Evolutionary conservation across 2,797 vertebrate genomes (phyloP).

Genomic region (Echeneis naucrates): DNA sequence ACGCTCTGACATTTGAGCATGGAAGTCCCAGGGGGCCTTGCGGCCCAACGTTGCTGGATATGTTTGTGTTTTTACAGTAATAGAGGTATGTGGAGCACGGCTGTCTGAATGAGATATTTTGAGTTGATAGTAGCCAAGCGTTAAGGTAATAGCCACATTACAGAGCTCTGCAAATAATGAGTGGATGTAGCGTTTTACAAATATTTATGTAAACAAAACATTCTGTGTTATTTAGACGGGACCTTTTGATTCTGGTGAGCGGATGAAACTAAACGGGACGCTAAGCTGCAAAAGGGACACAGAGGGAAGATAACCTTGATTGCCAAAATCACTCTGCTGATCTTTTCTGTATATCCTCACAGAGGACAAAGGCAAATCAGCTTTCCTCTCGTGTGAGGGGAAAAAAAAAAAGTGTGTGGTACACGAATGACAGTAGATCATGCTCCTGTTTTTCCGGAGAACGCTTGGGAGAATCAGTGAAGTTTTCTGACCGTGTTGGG

Average conservation of each 20-base stretch:
- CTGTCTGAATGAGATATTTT: slow-evolving; percentile 36
- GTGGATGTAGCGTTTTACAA: slow-evolving; percentile 9
- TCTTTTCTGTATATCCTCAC: slow-evolving; percentile 49
- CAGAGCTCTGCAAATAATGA: slow-evolving; percentile 31
- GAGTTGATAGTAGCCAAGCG: slow-evolving; percentile 23
- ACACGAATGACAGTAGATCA: slow-evolving; percentile 66
- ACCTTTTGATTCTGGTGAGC: slow-evolving; percentile 40
- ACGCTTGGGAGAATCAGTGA: slow-evolving; percentile 62
- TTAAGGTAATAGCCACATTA: slow-evolving; percentile 16
- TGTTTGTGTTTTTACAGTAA: slow-evolving; percentile 69
- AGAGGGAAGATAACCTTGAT: slow-evolving; percentile 68
- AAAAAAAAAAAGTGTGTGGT: slow-evolving; percentile 37
- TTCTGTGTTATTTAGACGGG: slow-evolving; percentile 34
- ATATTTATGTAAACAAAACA: slow-evolving; percentile 50
- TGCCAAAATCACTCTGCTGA: slow-evolving; percentile 57
- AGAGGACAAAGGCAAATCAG: slow-evolving; percentile 49
- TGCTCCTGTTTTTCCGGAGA: slow-evolving; percentile 58
- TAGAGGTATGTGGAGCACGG: slow-evolving; percentile 38
- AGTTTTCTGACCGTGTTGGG: slow-evolving; percentile 55
- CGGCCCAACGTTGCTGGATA: slow-evolving; percentile 53
- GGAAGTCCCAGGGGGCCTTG: slow-evolving; percentile 79
- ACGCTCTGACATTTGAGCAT: slow-evolving; percentile 85
- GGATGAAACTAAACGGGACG: slow-evolving; percentile 42
- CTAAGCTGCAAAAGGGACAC: slow-evolving; percentile 48
- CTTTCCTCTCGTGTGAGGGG: slow-evolving; percentile 20